Percentiles rank a stretch among this genome's conserved stretches.
Evolutionary conservation across 2,888 invertebrate genomes (phyloP).

Genomic region (Coleophora deauratella): DNA sequence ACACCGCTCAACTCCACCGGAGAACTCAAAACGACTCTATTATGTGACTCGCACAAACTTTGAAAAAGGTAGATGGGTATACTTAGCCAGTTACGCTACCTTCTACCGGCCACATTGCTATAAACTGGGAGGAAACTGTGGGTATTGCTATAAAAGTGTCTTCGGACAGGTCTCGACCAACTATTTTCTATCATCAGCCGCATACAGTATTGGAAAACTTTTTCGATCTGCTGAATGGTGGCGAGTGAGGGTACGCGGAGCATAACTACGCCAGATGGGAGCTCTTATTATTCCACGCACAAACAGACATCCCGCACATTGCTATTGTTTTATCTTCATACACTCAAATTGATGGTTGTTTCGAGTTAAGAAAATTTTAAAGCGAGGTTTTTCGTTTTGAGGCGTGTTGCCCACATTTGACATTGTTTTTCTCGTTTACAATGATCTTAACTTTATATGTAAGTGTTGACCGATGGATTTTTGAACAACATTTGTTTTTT

Average conservation of each 20-base stretch:
- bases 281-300: constrained; percentile 51
- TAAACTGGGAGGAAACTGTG: constrained; percentile 19
- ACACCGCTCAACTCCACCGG: no score
- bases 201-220: constrained; percentile 64
- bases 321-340: constrained; percentile 33
- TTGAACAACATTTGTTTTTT: no score
- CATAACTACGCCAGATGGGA: constrained; percentile 55
- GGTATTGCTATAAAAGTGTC: constrained; percentile 51
- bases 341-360: constrained; percentile 11
- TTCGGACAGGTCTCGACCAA: constrained; percentile 39
- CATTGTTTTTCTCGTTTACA: no score
- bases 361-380: neutral
- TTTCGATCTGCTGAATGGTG: constrained; percentile 64
- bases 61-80: neutral
- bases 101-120: neutral
- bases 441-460: no score
- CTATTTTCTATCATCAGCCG: constrained; percentile 61
- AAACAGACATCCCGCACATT: constrained; percentile 43
- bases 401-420: no score
- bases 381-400: no score
- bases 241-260: constrained; percentile 41
- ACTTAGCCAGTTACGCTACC: neutral
- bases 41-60: neutral
- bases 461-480: no score
- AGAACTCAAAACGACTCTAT: no score